Base-by-base conservation (phyloP, 2,797 vertebrate species). In the Chanos chanos region DNA sequence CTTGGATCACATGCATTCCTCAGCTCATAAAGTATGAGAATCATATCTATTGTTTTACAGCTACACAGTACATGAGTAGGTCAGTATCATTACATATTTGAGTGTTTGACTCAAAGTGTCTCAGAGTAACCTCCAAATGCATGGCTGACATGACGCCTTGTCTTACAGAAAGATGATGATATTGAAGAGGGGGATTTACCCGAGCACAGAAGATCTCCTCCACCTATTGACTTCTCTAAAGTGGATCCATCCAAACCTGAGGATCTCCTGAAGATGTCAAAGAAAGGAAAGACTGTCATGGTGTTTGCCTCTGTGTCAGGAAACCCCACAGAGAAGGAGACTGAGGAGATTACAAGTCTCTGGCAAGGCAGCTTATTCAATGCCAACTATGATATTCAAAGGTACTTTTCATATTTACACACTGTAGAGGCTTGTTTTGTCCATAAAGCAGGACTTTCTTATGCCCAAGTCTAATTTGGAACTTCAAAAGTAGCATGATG, bases 311-410 rank as follows among this genome's bases (percentile, higher is more conserved):
- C 93, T 0, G 94, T 99, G 64, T 93, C 94, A 0, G 96, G 94
- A 56, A 80, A 83, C 33, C 95, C 97, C n/a, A 90, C 87, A 0
- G 96, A 99, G 77, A 98, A 98, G 64, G 94, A 99, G 81, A 97
- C 92, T 0, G 96, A 99, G 67, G 91, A 98, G 73, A 84, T 99
- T 66, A 98, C 93, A 1, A 90, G 92, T 68, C 76, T 99, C 73
- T 97, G 95, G 95, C 96, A 96, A 80, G 91, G 94, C 34, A 92
- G 94, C 57, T 94, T 99, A 16, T 99, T 96, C 85, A 99, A 99
- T 0, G 96, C 94, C 54, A 98, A 99, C 85, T 99, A 83, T n/a
- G 96, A 98, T 0, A 71, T 99, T 24, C 96, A 99, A 60, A 94
- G 96, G 96, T 95, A 81, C 31, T 27, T 67, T 21, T 24, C 30